These are phyloP conservation scores for Stenotaenia linearis DNA, from an alignment of 2,888 invertebrate species.

Conservation along the genomic window DNA sequence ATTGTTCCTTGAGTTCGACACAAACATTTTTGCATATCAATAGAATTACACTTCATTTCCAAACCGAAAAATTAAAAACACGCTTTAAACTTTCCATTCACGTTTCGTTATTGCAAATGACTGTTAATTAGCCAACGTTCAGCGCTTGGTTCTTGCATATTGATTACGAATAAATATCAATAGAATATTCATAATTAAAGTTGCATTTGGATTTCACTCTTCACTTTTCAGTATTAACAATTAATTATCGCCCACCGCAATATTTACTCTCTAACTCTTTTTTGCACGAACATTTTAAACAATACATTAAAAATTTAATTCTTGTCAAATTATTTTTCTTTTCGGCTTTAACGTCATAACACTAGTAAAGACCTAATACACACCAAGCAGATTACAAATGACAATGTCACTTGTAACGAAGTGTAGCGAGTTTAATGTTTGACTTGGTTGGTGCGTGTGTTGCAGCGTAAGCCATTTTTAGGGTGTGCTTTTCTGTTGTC, in stretches of 20 bases:
- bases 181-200: constrained; percentile 13
- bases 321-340: not conserved
- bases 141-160: not conserved
- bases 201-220: not conserved
- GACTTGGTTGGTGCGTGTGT: constrained; percentile 21
- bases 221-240: not conserved
- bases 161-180: not conserved
- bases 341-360: not conserved
- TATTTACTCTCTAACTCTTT: not conserved
- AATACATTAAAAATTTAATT: too few species aligned
- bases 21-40: not conserved
- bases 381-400: constrained; percentile 12
- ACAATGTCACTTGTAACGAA: constrained; percentile 8
- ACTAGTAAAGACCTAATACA: not conserved
- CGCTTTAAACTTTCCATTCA: not conserved
- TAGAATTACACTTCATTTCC: not conserved
- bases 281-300: not conserved
- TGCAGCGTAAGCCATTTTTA: constrained; percentile 23
- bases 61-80: not conserved
- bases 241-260: not conserved
- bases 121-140: not conserved
- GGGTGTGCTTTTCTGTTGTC: constrained; percentile 24
- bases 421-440: constrained; percentile 16
- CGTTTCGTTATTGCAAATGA: not conserved
- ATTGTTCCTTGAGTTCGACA: not conserved